phyloP scores from a whole-genome alignment of 2,797 vertebrate species.

The Premnoplex brunnescens region DNA sequence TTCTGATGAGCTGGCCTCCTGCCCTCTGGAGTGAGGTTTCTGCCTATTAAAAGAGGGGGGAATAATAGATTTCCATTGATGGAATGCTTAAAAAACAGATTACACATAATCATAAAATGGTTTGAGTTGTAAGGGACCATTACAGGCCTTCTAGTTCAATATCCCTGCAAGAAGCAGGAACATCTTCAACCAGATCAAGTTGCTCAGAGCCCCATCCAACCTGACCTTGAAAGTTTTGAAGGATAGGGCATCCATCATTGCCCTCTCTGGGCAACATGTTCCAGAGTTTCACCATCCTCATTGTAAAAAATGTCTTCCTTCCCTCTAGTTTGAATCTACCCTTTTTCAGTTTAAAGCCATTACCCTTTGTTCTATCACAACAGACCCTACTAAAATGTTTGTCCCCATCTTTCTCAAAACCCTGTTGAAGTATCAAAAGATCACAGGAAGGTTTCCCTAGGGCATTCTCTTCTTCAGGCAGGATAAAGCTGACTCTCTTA shows the following conservation, averaged over 20 bases:
- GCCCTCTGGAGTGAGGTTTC: background rate
- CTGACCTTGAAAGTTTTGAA: background rate
- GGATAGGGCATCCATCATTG: background rate
- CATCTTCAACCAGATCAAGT: background rate
- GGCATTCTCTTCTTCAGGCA: background rate
- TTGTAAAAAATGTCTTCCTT: background rate
- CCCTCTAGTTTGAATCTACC: background rate
- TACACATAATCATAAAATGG: background rate
- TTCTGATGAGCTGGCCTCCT: background rate
- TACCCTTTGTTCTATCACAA: background rate
- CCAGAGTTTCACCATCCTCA: background rate
- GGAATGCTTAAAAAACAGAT: background rate
- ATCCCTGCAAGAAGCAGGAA: background rate
- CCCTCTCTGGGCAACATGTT: background rate
- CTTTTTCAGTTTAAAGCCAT: background rate
- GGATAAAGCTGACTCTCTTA: background rate
- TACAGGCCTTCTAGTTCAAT: background rate
- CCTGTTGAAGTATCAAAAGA: background rate
- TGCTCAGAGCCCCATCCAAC: background rate
- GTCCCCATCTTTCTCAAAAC: background rate
- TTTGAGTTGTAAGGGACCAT: background rate
- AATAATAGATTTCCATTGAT: background rate
- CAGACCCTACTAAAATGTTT: background rate
- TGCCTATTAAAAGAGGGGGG: background rate
- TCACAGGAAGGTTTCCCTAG: background rate